phyloP scores from a whole-genome alignment of 2,888 invertebrate species.

The Drosophila helvetica region DNA sequence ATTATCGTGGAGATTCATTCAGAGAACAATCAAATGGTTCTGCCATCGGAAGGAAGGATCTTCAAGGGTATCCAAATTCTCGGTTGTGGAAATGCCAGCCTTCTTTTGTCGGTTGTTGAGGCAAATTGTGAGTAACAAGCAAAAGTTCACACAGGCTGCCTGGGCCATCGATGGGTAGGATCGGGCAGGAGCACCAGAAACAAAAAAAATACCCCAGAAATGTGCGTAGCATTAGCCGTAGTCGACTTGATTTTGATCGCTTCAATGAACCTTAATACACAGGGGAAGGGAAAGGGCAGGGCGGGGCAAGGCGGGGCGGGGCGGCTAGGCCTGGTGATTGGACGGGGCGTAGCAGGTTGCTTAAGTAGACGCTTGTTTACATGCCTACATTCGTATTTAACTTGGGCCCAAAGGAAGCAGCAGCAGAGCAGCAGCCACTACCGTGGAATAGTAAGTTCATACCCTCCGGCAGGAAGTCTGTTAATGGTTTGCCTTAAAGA shows the following conservation, averaged over 20 bases:
- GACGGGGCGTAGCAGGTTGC: slow-evolving; percentile 52
- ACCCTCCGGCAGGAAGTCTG: slow-evolving; percentile 8
- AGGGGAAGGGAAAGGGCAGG: slow-evolving; percentile 18
- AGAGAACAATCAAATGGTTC: no score
- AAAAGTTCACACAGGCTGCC: slow-evolving; percentile 59
- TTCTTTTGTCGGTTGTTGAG: slow-evolving; percentile 44
- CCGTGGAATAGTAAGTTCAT: slow-evolving; percentile 50
- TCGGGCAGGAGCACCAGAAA: slow-evolving; percentile 21
- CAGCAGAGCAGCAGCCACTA: slow-evolving; percentile 16
- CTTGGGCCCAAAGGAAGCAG: slow-evolving; percentile 48
- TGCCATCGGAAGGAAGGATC: background rate
- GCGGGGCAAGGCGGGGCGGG: background rate
- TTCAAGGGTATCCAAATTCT: background rate
- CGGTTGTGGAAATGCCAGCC: background rate
- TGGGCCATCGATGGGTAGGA: slow-evolving; percentile 40
- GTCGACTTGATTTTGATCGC: slow-evolving; percentile 80
- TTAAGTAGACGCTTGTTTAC: slow-evolving; percentile 77
- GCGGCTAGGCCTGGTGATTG: slow-evolving; percentile 4
- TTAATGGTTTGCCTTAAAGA: slow-evolving; percentile 21
- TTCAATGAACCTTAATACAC: slow-evolving; percentile 80
- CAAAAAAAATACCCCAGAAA: slow-evolving; percentile 41
- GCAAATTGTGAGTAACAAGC: slow-evolving; percentile 78
- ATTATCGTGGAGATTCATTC: background rate
- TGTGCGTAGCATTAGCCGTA: slow-evolving; percentile 77
- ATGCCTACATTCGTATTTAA: slow-evolving; percentile 76